These are phyloP conservation scores for Mimachlamys varia DNA, from an alignment of 2,888 invertebrate species.

Conservation along the genomic window DNA sequence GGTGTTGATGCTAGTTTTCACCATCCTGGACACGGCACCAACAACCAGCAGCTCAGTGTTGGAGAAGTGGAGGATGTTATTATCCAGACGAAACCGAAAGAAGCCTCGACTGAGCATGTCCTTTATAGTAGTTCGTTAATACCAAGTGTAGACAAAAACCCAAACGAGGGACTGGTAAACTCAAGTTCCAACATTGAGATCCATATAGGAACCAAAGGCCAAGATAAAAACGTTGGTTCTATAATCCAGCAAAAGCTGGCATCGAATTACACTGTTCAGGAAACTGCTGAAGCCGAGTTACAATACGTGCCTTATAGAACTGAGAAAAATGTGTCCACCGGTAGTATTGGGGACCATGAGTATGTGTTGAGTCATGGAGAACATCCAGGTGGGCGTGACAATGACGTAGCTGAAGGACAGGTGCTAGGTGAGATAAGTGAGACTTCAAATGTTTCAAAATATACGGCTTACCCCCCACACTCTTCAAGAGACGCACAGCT, in stretches of 20 bases:
- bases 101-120: neutral
- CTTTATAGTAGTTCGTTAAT: neutral
- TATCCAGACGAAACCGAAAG: neutral
- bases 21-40: neutral
- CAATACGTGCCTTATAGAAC: neutral
- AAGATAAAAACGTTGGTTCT: neutral
- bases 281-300: neutral
- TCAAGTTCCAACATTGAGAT: neutral
- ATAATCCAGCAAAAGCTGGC: neutral
- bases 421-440: neutral
- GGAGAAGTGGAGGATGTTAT: neutral
- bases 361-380: neutral
- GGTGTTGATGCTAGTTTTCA: neutral
- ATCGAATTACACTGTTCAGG: neutral
- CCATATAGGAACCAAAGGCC: neutral
- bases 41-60: neutral
- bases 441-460: neutral
- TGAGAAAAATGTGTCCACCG: neutral
- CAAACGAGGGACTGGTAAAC: neutral
- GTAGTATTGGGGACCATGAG: neutral
- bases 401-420: neutral
- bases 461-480: neutral
- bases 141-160: neutral
- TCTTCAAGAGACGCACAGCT: neutral
- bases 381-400: neutral